These are phyloP conservation scores for Phalacrocorax brasilianus DNA, from an alignment of 2,113 vertebrate species.

Conservation along the genomic window DNA sequence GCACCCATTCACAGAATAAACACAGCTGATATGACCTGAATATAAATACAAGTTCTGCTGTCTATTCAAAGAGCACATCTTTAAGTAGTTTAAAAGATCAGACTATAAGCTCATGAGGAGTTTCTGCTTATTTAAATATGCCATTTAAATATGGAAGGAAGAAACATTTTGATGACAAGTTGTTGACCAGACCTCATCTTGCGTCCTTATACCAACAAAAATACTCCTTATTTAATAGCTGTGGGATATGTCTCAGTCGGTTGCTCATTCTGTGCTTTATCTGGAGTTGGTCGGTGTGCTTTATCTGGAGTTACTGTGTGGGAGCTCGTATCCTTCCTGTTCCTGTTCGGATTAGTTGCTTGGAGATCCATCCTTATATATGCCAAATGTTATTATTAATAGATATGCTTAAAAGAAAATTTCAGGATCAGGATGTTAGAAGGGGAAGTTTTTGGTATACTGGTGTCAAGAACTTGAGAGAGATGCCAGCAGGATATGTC, in stretches of 20 bases:
- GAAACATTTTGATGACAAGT: background rate
- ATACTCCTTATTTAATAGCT: background rate
- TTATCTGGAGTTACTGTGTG: background rate
- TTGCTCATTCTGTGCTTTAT: background rate
- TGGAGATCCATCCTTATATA: background rate
- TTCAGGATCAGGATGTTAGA: background rate
- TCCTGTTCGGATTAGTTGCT: background rate
- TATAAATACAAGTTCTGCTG: background rate
- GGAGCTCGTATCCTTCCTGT: background rate
- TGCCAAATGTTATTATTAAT: background rate
- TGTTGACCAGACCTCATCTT: background rate
- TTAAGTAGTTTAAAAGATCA: background rate
- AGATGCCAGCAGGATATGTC: background rate
- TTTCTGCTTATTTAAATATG: background rate
- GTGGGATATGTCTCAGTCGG: background rate
- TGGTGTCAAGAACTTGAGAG: background rate
- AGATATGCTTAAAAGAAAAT: background rate
- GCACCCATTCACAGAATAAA: background rate
- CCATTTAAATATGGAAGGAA: background rate
- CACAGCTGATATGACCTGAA: background rate
- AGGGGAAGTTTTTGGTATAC: background rate
- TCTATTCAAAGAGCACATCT: background rate
- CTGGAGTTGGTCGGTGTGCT: background rate
- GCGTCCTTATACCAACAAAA: background rate
- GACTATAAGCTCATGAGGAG: background rate